Percentiles rank a stretch among this genome's conserved stretches.
Evolutionary conservation across 2,113 vertebrate genomes (phyloP).

Genomic region (Saguinus midas): DNA sequence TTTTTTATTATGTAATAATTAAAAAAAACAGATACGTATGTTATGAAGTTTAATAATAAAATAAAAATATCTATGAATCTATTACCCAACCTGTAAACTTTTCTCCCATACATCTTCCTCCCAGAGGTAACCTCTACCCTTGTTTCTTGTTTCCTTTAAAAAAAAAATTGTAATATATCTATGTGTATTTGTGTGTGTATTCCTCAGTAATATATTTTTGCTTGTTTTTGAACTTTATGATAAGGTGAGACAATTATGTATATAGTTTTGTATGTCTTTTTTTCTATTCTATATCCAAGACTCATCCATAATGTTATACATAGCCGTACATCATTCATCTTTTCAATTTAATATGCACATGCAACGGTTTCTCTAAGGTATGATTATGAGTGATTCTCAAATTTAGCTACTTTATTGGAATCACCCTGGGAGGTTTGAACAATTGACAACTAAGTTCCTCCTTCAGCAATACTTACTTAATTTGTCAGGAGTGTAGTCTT

Average conservation of each 20-base stretch:
- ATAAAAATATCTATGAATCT: not conserved
- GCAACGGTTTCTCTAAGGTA: not conserved
- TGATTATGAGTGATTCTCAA: not conserved
- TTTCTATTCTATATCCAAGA: not conserved
- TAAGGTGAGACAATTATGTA: not conserved
- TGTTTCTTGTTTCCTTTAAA: not conserved
- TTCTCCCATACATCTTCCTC: not conserved
- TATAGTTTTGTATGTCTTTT: not conserved
- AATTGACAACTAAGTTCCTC: not conserved
- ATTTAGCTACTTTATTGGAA: not conserved
- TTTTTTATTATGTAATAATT: not conserved
- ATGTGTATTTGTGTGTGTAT: not conserved
- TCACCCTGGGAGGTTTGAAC: not conserved
- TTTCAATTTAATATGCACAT: not conserved
- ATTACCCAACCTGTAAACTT: not conserved
- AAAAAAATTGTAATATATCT: not conserved
- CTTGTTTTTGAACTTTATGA: conserved; percentile 14
- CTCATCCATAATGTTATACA: not conserved
- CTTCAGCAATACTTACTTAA: not conserved
- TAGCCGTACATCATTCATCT: not conserved
- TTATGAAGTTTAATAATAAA: not conserved
- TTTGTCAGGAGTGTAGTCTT: not conserved
- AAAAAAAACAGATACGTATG: not conserved
- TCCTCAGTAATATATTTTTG: not conserved
- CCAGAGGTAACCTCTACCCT: not conserved